Percentiles rank a stretch among this genome's conserved stretches.
phyloP scores from a whole-genome alignment of 2,888 invertebrate genomes.

The Ectemnius cavifrons region DNA sequence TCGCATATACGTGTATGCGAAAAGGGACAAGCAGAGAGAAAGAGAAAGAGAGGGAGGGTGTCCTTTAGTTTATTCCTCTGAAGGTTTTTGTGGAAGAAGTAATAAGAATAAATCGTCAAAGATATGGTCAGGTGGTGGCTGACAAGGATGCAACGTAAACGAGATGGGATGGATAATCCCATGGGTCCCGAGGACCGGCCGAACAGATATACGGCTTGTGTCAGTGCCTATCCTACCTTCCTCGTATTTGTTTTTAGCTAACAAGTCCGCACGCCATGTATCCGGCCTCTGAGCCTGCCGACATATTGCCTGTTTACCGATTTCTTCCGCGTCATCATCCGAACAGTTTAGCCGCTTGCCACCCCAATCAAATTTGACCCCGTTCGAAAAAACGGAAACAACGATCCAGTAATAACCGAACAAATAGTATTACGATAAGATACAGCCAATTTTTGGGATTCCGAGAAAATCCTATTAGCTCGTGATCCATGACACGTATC shows the following conservation, averaged over 20 bases:
- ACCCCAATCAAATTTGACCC: no score
- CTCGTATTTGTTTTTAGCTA: conserved; percentile 70
- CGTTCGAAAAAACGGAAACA: neutral
- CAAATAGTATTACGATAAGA: neutral
- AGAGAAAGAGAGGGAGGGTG: neutral
- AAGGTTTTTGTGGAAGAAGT: conserved; percentile 56
- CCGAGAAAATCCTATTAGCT: no score
- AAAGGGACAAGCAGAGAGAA: no score
- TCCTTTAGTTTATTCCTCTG: conserved; percentile 19
- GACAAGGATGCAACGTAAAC: conserved; percentile 63
- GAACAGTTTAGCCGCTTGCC: neutral
- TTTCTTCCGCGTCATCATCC: conserved; percentile 43
- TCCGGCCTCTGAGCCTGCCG: conserved; percentile 34
- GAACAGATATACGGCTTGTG: conserved; percentile 57
- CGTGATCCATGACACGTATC: no score
- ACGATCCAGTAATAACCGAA: neutral
- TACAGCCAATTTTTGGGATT: no score
- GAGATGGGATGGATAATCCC: conserved; percentile 70
- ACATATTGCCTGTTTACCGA: conserved; percentile 47
- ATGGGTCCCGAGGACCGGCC: conserved; percentile 63
- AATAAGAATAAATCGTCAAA: conserved; percentile 73
- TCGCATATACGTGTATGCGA: no score
- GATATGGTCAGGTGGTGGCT: conserved; percentile 68
- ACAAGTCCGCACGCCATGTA: conserved; percentile 57
- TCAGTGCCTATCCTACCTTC: conserved; percentile 44